These are phyloP conservation scores for Campylorhamphus procurvoides DNA, from an alignment of 2,113 vertebrate species.

Conservation along the genomic window DNA sequence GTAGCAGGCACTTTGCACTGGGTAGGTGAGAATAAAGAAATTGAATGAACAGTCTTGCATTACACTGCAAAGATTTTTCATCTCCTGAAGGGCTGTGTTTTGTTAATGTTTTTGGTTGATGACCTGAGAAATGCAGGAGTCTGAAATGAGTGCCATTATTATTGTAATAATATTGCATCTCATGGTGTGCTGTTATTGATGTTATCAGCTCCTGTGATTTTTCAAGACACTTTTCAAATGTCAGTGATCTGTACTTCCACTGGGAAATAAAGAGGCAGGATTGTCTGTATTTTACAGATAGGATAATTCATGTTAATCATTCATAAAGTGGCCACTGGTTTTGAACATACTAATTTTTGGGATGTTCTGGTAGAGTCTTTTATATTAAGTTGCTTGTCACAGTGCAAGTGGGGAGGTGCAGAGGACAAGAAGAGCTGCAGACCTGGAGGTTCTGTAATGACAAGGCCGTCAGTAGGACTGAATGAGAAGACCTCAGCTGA, in stretches of 20 bases:
- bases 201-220: constrained; percentile 2
- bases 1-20: background rate
- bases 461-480: background rate
- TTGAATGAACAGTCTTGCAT: background rate
- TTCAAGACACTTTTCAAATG: constrained; percentile 1
- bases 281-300: background rate
- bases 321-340: background rate
- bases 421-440: background rate
- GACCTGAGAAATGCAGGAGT: constrained; percentile 46
- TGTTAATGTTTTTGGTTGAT: constrained; percentile 48
- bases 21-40: background rate
- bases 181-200: background rate
- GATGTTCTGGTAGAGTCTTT: background rate
- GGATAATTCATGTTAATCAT: background rate
- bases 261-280: background rate
- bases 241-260: background rate
- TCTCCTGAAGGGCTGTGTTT: constrained; percentile 20
- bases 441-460: background rate
- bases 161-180: constrained; percentile 21
- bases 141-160: constrained; percentile 7
- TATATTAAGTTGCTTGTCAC: background rate
- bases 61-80: constrained; percentile 2
- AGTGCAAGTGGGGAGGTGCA: accelerated
- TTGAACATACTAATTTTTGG: background rate
- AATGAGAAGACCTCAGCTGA: background rate